phyloP scores from a whole-genome alignment of 2,888 invertebrate species.

The Euproctis similis region DNA sequence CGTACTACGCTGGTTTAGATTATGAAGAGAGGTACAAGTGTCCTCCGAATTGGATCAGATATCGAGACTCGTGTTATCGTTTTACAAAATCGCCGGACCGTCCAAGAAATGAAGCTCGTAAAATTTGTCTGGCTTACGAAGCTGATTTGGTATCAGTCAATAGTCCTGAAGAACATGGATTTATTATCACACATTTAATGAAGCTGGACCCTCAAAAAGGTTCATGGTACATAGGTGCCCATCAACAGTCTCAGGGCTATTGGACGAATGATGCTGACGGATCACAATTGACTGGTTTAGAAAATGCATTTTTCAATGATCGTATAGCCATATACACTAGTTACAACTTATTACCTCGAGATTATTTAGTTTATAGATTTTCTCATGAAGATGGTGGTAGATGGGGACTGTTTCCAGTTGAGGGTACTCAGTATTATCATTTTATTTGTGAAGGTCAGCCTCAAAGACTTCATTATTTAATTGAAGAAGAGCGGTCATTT shows the following conservation, averaged over 20 bases:
- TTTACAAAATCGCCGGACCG: conserved; percentile 92
- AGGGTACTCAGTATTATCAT: conserved; percentile 83
- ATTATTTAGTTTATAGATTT: conserved; percentile 87
- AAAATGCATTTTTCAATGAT: conserved; percentile 87
- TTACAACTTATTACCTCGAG: conserved; percentile 75
- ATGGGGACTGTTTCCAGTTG: conserved; percentile 90
- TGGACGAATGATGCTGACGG: conserved; percentile 91
- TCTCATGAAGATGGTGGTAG: conserved; percentile 82
- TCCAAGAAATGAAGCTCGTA: conserved; percentile 86
- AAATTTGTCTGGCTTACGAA: conserved; percentile 88
- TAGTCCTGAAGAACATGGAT: conserved; percentile 89
- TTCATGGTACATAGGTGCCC: conserved; percentile 90
- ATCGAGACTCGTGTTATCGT: conserved; percentile 88
- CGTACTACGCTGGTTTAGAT: conserved; percentile 60
- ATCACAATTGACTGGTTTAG: conserved; percentile 84
- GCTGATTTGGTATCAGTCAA: conserved; percentile 88
- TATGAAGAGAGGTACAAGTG: conserved; percentile 76
- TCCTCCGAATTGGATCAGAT: conserved; percentile 91
- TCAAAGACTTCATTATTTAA: conserved; percentile 80
- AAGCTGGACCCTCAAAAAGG: conserved; percentile 89
- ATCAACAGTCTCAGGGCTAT: conserved; percentile 82
- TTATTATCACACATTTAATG: conserved; percentile 87
- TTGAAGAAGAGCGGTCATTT: conserved; percentile 85
- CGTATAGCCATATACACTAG: conserved; percentile 48
- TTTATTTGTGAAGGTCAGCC: conserved; percentile 93